A percentile compares a stretch with the other conserved stretches of the same genome.
phyloP scores from a whole-genome alignment of 92 coral and sea anemone species.

The Parazoanthus swiftii region DNA sequence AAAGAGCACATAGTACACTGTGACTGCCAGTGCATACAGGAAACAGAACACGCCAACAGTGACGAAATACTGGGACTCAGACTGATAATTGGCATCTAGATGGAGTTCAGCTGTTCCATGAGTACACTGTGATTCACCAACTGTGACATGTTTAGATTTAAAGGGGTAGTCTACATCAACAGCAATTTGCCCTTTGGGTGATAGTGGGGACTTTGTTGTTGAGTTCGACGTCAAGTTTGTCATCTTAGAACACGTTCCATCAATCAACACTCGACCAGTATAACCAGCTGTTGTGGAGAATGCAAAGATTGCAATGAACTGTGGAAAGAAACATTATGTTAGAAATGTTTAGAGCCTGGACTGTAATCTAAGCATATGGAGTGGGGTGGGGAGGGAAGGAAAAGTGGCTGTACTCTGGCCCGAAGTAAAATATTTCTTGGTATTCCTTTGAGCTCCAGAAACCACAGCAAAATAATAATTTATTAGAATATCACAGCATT shows the following conservation, averaged over 20 bases:
- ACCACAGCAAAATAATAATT: too few species aligned
- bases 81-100: slow-evolving; percentile 53
- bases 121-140: background rate
- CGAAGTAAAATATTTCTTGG: too few species aligned
- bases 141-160: background rate
- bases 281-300: slow-evolving; percentile 93
- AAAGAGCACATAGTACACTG: slow-evolving; percentile 70
- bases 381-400: too few species aligned
- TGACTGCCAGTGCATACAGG: slow-evolving; percentile 69
- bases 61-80: slow-evolving; percentile 90
- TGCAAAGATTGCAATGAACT: slow-evolving; percentile 96
- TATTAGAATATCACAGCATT: too few species aligned
- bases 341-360: background rate
- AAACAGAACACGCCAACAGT: slow-evolving; percentile 87
- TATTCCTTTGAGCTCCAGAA: too few species aligned
- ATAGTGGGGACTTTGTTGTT: background rate
- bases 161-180: slow-evolving; percentile 82
- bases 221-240: too few species aligned
- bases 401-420: too few species aligned
- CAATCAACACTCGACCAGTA: slow-evolving; percentile 56
- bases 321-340: slow-evolving; percentile 9
- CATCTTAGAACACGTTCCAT: slow-evolving; percentile 15
- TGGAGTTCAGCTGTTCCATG: background rate
- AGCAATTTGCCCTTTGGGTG: background rate
- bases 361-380: too few species aligned